Evolutionary conservation across 23 tunicate species (phyloP).

Genomic region (Halocynthia roretzi): DNA sequence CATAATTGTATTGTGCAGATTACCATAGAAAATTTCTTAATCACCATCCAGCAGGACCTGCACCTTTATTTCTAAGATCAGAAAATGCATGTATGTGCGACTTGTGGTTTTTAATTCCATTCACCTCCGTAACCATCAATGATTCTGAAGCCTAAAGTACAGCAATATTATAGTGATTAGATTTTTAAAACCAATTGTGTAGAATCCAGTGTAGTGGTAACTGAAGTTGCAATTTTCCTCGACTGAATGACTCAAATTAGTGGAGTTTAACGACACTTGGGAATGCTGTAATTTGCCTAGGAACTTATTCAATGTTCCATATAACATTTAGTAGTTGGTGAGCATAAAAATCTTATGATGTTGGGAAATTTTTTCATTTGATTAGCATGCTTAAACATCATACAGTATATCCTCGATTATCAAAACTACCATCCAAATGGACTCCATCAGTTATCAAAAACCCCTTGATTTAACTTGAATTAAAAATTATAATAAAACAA

Average conservation of each 20-base stretch:
- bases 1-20: too few relatives aligned
- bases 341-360: too few relatives aligned
- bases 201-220: not conserved
- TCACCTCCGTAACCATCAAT: conserved; percentile 4
- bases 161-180: too few relatives aligned
- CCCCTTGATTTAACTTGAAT: not conserved
- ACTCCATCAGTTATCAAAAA: not conserved
- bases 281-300: too few relatives aligned
- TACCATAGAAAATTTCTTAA: too few relatives aligned
- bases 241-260: not conserved
- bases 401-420: too few relatives aligned
- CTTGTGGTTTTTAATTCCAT: conserved; percentile 80
- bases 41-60: conserved; percentile 79
- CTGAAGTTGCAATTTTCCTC: too few relatives aligned
- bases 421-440: not conserved
- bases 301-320: too few relatives aligned
- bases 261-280: not conserved
- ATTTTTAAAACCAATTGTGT: not conserved
- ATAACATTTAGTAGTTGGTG: too few relatives aligned
- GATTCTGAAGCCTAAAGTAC: too few relatives aligned
- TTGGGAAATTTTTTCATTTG: too few relatives aligned
- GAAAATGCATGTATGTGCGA: conserved; percentile 89
- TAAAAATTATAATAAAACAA: not conserved
- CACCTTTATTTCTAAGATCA: conserved; percentile 47
- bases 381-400: not conserved